Conservation (phyloP, 2,888 invertebrate species). For the Cyrtodaria siliqua region DNA sequence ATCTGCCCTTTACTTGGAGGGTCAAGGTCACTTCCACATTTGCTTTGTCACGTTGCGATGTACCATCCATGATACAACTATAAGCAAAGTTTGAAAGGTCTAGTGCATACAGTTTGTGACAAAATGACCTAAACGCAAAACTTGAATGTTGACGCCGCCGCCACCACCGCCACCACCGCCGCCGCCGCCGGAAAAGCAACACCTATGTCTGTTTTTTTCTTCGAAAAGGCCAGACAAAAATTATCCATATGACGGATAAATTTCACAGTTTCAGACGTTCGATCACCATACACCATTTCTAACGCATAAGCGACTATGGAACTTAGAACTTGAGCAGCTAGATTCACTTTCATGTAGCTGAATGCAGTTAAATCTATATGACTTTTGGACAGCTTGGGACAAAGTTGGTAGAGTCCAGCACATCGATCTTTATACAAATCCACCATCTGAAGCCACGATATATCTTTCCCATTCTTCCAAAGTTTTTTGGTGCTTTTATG, state of each 20-base stretch:
- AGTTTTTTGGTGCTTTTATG: not conserved
- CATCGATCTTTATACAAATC: not conserved
- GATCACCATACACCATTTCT: not conserved
- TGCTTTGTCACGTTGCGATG: too few species aligned
- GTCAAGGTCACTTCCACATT: too few species aligned
- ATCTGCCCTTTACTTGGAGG: too few species aligned
- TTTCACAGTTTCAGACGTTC: not conserved
- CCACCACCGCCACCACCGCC: too few species aligned
- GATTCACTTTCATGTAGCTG: not conserved
- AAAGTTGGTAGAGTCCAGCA: not conserved
- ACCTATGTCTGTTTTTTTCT: too few species aligned
- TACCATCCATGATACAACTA: too few species aligned
- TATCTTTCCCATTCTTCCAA: not conserved
- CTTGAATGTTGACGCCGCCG: too few species aligned
- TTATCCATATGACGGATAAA: not conserved
- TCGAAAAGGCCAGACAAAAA: too few species aligned
- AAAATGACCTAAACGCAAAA: too few species aligned
- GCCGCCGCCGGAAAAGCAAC: too few species aligned
- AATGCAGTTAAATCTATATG: not conserved
- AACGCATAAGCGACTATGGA: not conserved
- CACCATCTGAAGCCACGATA: not conserved
- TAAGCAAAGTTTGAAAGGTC: too few species aligned
- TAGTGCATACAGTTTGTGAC: too few species aligned
- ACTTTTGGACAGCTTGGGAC: not conserved
- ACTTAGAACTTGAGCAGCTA: not conserved